Evolutionary conservation across 2,797 vertebrate genomes (phyloP), one percentile per base, ranked within the genome.

Genomic region (Sebastes oblongus): DNA sequence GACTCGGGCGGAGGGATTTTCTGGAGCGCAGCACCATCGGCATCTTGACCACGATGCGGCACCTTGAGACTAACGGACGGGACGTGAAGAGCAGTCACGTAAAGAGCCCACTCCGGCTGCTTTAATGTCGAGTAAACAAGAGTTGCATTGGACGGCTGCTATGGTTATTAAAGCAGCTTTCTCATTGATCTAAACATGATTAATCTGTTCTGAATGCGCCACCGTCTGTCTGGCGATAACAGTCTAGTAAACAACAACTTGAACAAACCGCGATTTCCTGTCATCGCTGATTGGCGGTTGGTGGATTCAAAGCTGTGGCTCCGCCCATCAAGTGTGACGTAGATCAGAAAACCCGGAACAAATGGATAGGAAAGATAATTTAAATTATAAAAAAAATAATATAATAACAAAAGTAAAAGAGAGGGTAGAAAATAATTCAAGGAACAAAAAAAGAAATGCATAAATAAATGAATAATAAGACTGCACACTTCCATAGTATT

Each of bases 221-320:
- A n/a, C 18, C 4, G 34, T 18, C 4, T 1, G 10, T 36, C 14
- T 6, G 13, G 8, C 7, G 1, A 50, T 3, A 24, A 50, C 46
- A 16, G 46, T 18, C 14, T n/a, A 9, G 68, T 83, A 89, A 91
- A 91, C 86, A 90, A 87, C 9, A 81, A 93, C 25, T 95, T 93
- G 82, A 95, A 95, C 81, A 52, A 82, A 93, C 92, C 95, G 95
- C 95, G 92, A 90, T 93, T 94, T 94, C 89, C 91, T 79, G 86
- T 82, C 6, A 3, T 24, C 65, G 39, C 75, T 91, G 87, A 94
- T 95, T 95, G 94, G 94, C 67, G 62, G 84, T 58, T 39, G 12
- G 36, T 81, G 50, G 58, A 77, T 78, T 84, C 34, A 4, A 81
- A 86, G 2, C 22, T 0, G 0, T 25, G 18, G 73, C 83, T 13